phyloP scores from a whole-genome alignment of 1,140 invertebrate species.

The Orchesella cincta region DNA sequence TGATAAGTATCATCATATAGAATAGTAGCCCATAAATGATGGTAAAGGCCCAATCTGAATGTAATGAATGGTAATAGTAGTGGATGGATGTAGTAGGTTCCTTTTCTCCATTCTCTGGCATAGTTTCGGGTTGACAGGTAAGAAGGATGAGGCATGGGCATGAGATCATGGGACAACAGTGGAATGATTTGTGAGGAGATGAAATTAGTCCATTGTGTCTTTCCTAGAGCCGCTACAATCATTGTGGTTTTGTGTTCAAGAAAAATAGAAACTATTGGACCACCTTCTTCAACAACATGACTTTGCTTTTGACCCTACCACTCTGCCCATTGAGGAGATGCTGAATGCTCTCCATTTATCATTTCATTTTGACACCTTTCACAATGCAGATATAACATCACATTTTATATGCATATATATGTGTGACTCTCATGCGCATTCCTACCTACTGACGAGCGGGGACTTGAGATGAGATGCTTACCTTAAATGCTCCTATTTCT shows the following conservation, averaged over 20 bases:
- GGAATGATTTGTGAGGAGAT: conserved; percentile 51
- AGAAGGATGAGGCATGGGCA: conserved; percentile 41
- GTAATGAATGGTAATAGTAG: no score
- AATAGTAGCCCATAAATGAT: no score
- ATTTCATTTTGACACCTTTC: conserved; percentile 38
- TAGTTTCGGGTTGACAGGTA: conserved; percentile 38
- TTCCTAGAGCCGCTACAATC: conserved; percentile 15
- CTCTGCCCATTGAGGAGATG: conserved; percentile 21
- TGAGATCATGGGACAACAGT: conserved; percentile 39
- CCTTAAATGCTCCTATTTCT: no score
- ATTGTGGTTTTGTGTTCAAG: conserved; percentile 41
- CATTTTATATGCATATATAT: no score
- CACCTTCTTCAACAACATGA: conserved; percentile 39
- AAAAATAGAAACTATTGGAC: conserved; percentile 27
- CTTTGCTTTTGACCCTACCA: conserved; percentile 36
- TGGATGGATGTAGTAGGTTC: no score
- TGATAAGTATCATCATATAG: no score
- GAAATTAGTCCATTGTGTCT: conserved; percentile 49
- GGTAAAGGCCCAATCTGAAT: no score
- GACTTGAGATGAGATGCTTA: no score
- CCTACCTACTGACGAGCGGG: no score
- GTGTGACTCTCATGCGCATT: no score
- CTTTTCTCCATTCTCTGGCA: background rate
- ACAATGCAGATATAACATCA: conserved; percentile 7
- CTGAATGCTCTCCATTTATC: conserved; percentile 32